Conservation (phyloP, 1,140 invertebrate species). For the Sitophilus oryzae region DNA sequence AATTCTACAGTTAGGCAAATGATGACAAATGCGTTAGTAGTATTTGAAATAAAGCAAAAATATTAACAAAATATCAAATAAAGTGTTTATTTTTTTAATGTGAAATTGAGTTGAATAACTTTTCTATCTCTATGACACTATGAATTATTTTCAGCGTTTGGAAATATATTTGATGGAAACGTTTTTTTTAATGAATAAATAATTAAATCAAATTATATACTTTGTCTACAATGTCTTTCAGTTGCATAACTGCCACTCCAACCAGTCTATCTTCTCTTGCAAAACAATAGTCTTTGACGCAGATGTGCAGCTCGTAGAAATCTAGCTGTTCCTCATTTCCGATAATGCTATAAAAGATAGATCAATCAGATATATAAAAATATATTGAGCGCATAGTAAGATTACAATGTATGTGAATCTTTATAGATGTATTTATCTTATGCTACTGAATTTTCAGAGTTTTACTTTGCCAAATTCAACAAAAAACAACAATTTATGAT, state of each 20-base stretch:
- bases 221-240: slow-evolving; percentile 94
- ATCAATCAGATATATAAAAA: slow-evolving; percentile 6
- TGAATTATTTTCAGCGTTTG: too few relatives aligned
- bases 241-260: slow-evolving; percentile 93
- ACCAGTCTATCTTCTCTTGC: slow-evolving; percentile 94
- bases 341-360: slow-evolving; percentile 69
- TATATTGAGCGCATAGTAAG: not conserved
- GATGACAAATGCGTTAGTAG: slow-evolving; percentile 92
- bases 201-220: slow-evolving; percentile 42
- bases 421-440: too few relatives aligned
- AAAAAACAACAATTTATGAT: too few relatives aligned
- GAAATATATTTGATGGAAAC: too few relatives aligned
- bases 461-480: too few relatives aligned
- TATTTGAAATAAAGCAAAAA: too few relatives aligned
- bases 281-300: slow-evolving; percentile 98
- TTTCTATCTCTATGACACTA: too few relatives aligned
- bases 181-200: too few relatives aligned
- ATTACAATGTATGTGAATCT: not conserved
- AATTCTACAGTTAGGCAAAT: too few relatives aligned
- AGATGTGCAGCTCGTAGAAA: slow-evolving; percentile 95
- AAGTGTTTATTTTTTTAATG: too few relatives aligned
- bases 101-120: too few relatives aligned
- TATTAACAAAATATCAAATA: not conserved
- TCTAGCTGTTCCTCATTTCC: slow-evolving; percentile 96
- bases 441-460: too few relatives aligned